phyloP scores from a whole-genome alignment of 2,797 vertebrate genomes.

The Centropyge bicolor region DNA sequence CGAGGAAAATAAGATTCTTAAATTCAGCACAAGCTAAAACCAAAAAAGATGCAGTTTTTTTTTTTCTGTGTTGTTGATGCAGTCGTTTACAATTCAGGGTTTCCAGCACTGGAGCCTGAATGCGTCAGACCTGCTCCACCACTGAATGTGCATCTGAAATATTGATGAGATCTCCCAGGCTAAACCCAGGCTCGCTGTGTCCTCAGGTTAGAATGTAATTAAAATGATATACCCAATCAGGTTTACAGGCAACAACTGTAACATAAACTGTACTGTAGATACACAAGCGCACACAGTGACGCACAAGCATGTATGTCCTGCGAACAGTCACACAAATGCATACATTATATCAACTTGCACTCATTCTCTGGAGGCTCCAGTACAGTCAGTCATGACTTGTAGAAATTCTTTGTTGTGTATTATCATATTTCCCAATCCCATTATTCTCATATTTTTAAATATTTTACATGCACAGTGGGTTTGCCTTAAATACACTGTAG shows the following conservation, averaged over 20 bases:
- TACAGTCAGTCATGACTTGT: background rate
- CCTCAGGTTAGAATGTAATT: conserved; percentile 34
- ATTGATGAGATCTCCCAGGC: conserved; percentile 63
- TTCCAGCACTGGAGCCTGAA: conserved; percentile 20
- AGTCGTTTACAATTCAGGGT: conserved; percentile 28
- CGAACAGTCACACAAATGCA: background rate
- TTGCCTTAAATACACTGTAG: background rate
- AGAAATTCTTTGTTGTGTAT: background rate
- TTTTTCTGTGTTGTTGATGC: conserved; percentile 5
- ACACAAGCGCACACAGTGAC: background rate
- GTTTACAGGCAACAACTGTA: background rate
- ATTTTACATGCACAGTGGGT: background rate
- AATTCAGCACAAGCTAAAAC: conserved; percentile 15
- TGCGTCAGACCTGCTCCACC: conserved; percentile 48
- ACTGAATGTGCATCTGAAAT: conserved; percentile 53
- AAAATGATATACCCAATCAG: conserved; percentile 11
- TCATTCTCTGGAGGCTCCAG: background rate
- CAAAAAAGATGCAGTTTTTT: background rate
- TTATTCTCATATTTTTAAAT: background rate
- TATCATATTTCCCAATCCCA: background rate
- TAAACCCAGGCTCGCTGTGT: conserved; percentile 29
- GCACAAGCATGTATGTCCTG: background rate
- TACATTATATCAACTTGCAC: background rate
- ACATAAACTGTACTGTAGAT: background rate
- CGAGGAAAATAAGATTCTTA: background rate